Evolutionary conservation across 2,888 invertebrate species (phyloP).

Genomic region (Pseudoips prasinana): DNA sequence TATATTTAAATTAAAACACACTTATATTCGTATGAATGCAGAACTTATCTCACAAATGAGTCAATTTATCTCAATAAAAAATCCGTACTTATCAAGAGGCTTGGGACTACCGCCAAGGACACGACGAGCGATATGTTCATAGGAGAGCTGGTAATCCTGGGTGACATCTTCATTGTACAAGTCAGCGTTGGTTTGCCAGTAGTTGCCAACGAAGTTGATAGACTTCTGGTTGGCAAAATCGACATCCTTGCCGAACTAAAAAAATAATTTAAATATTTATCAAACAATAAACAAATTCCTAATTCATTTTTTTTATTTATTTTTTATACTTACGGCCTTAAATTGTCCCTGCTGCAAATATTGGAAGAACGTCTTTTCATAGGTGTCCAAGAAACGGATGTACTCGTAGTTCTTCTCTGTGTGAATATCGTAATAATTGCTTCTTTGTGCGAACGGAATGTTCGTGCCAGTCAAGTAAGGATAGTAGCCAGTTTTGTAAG

Average conservation of each 20-base stretch:
- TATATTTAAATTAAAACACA: no score
- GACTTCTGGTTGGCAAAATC: constrained; percentile 64
- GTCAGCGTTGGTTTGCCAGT: constrained; percentile 82
- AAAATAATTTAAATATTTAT: background rate
- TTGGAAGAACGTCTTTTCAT: constrained; percentile 78
- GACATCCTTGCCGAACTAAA: constrained; percentile 59
- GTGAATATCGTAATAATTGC: constrained; percentile 82
- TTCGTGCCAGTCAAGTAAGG: constrained; percentile 36
- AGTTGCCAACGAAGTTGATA: constrained; percentile 78
- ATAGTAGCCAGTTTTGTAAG: constrained; percentile 66
- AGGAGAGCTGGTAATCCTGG: constrained; percentile 72
- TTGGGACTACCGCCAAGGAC: constrained; percentile 55
- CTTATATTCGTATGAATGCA: no score
- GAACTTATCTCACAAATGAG: no score
- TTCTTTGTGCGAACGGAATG: constrained; percentile 81
- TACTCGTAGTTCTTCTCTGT: constrained; percentile 71
- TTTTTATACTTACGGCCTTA: constrained; percentile 73
- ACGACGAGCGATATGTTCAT: constrained; percentile 80
- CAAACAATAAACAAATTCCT: background rate
- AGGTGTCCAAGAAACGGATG: constrained; percentile 80
- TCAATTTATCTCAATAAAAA: background rate
- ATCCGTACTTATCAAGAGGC: constrained; percentile 47
- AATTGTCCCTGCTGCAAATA: constrained; percentile 79
- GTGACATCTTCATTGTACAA: constrained; percentile 52
- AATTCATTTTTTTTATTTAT: background rate